These are phyloP conservation scores for Callaeas wilsoni DNA, from an alignment of 2,113 vertebrate genomes.

Conservation along the genomic window DNA sequence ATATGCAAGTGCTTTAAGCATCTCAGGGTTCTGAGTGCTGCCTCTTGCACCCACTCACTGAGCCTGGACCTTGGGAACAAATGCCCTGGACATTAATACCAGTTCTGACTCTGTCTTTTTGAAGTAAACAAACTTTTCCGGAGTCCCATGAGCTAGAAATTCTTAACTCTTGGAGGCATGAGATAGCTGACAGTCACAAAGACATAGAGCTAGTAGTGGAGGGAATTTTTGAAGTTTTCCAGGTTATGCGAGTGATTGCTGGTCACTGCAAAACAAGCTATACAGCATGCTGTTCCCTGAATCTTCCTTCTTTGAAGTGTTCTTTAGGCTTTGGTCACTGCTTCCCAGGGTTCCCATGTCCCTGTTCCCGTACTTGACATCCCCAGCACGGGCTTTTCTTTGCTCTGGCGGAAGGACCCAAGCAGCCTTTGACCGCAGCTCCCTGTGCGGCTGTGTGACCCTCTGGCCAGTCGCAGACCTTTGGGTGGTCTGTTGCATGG, in stretches of 20 bases:
- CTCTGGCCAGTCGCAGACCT: neutral
- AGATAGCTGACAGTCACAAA: neutral
- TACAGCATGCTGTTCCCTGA: neutral
- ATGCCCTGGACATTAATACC: neutral
- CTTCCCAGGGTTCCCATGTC: neutral
- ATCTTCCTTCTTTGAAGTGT: neutral
- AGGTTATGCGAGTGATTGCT: neutral
- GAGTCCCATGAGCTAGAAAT: neutral
- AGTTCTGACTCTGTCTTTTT: neutral
- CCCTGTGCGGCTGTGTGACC: neutral
- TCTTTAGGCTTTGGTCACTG: neutral
- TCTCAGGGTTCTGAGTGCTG: neutral
- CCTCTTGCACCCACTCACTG: neutral
- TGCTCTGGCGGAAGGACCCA: neutral
- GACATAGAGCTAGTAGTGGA: neutral
- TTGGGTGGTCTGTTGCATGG: conserved; percentile 40
- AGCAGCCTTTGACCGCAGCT: neutral
- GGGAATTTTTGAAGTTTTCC: neutral
- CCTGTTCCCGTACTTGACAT: neutral
- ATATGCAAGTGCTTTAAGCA: neutral
- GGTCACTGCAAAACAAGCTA: neutral
- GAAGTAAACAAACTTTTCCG: neutral
- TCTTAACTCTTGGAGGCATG: neutral
- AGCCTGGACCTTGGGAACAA: neutral
- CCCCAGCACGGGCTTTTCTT: neutral